Percentiles rank a stretch among this genome's conserved stretches.
phyloP scores from a whole-genome alignment of 1,140 invertebrate species.

The Temnothorax nylanderi region DNA sequence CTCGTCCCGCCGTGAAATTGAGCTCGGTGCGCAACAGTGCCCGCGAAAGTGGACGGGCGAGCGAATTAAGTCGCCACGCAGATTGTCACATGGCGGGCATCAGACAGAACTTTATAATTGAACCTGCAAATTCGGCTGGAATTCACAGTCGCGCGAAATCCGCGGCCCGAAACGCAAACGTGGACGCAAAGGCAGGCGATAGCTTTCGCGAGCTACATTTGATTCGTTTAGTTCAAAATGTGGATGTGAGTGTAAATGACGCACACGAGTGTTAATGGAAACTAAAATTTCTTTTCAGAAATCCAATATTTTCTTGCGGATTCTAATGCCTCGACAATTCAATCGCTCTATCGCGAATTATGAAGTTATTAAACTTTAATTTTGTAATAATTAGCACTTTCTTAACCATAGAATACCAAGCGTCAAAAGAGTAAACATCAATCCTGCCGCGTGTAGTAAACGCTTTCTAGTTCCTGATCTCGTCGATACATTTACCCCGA shows the following conservation, averaged over 20 bases:
- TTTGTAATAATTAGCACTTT: neutral
- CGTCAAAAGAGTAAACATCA: neutral
- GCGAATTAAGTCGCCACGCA: slow-evolving; percentile 44
- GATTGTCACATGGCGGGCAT: neutral
- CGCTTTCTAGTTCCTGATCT: neutral
- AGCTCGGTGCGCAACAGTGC: slow-evolving; percentile 55
- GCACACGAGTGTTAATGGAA: neutral
- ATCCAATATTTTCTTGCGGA: neutral
- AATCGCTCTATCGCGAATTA: neutral
- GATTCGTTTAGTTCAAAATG: slow-evolving; percentile 30
- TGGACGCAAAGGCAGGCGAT: neutral
- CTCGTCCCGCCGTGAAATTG: slow-evolving; percentile 68
- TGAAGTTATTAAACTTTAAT: neutral
- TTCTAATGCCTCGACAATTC: neutral
- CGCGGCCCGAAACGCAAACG: neutral
- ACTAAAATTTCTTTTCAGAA: neutral
- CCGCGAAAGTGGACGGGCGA: slow-evolving; percentile 48
- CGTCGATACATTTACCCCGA: neutral
- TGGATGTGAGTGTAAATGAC: neutral
- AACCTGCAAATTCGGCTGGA: slow-evolving; percentile 21
- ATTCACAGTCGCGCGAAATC: slow-evolving; percentile 14
- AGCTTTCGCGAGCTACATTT: slow-evolving; percentile 3
- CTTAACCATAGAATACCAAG: neutral
- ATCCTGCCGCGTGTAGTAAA: neutral
- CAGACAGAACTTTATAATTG: slow-evolving; percentile 48